Evolutionary conservation across 2,797 vertebrate genomes (phyloP).

Genomic region (Neosilurus mollespiculum): DNA sequence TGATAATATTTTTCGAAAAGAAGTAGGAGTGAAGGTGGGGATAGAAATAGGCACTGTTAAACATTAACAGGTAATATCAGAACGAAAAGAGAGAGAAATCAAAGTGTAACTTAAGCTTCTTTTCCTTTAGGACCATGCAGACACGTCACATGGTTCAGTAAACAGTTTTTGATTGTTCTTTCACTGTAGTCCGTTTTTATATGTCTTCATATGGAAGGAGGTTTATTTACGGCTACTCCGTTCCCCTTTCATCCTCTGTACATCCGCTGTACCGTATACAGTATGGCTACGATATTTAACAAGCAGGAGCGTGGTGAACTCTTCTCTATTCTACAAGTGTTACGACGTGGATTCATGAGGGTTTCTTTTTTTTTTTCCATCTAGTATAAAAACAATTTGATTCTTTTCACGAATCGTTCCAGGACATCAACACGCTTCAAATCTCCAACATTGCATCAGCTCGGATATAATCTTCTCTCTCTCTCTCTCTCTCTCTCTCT

Average conservation of each 20-base stretch:
- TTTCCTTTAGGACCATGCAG: conserved; percentile 61
- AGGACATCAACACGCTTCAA: conserved; percentile 37
- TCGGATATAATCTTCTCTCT: conserved; percentile 54
- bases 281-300: conserved; percentile 61
- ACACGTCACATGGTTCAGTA: conserved; percentile 54
- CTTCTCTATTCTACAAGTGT: conserved; percentile 59
- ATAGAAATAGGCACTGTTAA: conserved; percentile 57
- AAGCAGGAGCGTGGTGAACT: conserved; percentile 58
- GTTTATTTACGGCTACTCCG: conserved; percentile 16
- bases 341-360: conserved; percentile 57
- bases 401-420: conserved; percentile 34
- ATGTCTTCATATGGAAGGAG: conserved; percentile 24
- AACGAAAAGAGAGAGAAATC: conserved; percentile 53
- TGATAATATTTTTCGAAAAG: conserved; percentile 10
- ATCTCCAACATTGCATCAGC: conserved; percentile 59
- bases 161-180: conserved; percentile 55
- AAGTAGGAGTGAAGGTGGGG: conserved; percentile 41
- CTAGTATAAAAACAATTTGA: conserved; percentile 47
- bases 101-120: conserved; percentile 49
- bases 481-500: too few relatives aligned
- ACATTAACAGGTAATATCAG: conserved; percentile 59
- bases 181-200: conserved; percentile 23
- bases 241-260: conserved; percentile 44
- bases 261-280: conserved; percentile 55
- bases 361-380: conserved; percentile 28